Percentiles rank a stretch among this genome's conserved stretches.
phyloP scores from a whole-genome alignment of 2,888 invertebrate genomes.

The Coleophora deauratella region DNA sequence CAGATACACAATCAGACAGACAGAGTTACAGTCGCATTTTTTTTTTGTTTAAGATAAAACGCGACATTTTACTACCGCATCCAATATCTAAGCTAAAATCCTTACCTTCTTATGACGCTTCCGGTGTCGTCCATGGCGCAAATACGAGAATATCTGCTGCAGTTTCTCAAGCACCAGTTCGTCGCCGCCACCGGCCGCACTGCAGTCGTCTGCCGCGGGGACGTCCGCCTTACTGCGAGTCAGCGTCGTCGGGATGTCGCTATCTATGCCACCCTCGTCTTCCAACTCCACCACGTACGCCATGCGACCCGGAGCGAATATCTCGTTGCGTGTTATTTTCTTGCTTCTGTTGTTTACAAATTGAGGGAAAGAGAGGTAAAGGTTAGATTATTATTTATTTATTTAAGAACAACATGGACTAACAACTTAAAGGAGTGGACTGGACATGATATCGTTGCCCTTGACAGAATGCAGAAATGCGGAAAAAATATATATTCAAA shows the following conservation, averaged over 20 bases:
- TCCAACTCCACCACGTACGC: slow-evolving; percentile 98
- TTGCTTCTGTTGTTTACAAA: slow-evolving; percentile 70
- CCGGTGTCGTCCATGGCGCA: slow-evolving; percentile 87
- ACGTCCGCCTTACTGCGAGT: slow-evolving; percentile 95
- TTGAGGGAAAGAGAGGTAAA: too few species aligned
- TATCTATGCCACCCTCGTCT: slow-evolving; percentile 77
- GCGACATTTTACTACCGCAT: too few species aligned
- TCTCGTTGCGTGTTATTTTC: slow-evolving; percentile 86
- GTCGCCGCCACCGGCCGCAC: slow-evolving; percentile 74
- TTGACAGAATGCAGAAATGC: too few species aligned
- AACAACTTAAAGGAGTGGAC: too few species aligned
- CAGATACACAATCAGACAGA: too few species aligned
- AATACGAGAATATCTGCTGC: slow-evolving; percentile 95
- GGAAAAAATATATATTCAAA: too few species aligned
- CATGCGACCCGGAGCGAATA: slow-evolving; percentile 97
- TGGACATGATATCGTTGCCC: too few species aligned
- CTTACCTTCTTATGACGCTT: slow-evolving; percentile 81
- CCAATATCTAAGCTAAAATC: too few species aligned
- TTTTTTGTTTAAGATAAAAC: too few species aligned
- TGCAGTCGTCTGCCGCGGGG: slow-evolving; percentile 78
- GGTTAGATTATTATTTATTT: too few species aligned
- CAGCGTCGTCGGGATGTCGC: slow-evolving; percentile 96
- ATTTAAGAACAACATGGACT: too few species aligned
- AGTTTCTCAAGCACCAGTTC: slow-evolving; percentile 96
- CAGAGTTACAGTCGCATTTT: too few species aligned